Percentiles rank a stretch among this genome's conserved stretches.
Evolutionary conservation across 2,797 vertebrate species (phyloP).

Genomic region (Eremophila alpestris): DNA sequence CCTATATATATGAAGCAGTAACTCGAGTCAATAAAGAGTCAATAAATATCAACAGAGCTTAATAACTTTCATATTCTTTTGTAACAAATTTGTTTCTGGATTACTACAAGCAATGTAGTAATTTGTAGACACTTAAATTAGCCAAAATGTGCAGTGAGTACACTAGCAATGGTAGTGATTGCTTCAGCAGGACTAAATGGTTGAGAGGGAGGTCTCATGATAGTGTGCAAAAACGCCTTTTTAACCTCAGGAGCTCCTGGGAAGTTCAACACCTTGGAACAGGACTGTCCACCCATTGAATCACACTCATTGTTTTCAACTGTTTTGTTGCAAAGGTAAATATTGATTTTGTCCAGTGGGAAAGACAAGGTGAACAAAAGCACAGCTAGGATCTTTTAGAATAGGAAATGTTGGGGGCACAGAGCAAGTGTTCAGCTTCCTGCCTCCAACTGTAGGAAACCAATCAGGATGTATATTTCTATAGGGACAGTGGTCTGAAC

Average conservation of each 20-base stretch:
- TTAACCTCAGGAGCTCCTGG: not conserved
- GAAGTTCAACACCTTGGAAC: not conserved
- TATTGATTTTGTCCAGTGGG: not conserved
- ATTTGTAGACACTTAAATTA: not conserved
- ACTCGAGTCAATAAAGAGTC: not conserved
- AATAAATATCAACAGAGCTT: not conserved
- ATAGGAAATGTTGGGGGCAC: not conserved
- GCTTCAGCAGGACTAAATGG: not conserved
- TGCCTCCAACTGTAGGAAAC: not conserved
- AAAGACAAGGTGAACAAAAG: not conserved
- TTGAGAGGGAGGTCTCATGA: not conserved
- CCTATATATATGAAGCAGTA: not conserved
- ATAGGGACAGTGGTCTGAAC: not conserved
- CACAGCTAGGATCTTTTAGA: not conserved
- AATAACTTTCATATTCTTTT: not conserved
- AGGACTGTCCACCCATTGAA: not conserved
- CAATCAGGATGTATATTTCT: not conserved
- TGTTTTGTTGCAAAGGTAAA: not conserved
- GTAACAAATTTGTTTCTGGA: not conserved
- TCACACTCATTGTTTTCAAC: not conserved
- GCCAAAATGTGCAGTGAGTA: not conserved
- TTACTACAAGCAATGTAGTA: not conserved
- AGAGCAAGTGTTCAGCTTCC: not conserved
- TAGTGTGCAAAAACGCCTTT: not conserved
- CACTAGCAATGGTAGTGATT: not conserved